Base-by-base conservation (phyloP, 2,888 invertebrate genomes). In the Tetropium fuscum region DNA sequence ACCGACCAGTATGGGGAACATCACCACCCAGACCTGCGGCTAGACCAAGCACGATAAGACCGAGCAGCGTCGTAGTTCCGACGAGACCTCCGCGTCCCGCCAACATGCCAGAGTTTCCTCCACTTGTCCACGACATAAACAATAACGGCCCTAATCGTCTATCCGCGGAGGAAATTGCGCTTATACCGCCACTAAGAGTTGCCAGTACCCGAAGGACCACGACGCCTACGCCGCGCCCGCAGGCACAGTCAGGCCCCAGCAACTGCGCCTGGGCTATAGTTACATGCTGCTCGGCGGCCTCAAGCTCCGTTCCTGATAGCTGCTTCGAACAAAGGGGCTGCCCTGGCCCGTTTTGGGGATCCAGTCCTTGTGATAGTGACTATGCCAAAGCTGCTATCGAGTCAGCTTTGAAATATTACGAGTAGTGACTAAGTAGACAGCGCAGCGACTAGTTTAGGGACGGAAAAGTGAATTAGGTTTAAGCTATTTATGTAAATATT, bases 291-390 rank as follows among this genome's bases (percentile, higher is more conserved):
- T 83, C 87, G 1, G 81, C 81, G 0, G 79, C 81, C 0, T 80
- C 80, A n/a, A 81, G 80, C 58, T 78, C 82, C 8, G 80, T 87
- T 45, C 80, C 84, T 1, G 83, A 84, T 65, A 80, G 76, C 8
- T 94, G 93, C 76, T 93, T 93, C 60, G 92, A 92, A 78, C 81
- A 85, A 5, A 80, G 90, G 51, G 87, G 88, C 4, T 94, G 93
- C 75, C 86, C 87, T 0, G 90, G 90, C 0, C 86, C 87, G 47
- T 91, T 90, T 81, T 92, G 92, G 85, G 91, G 88, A 64, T 70
- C 80, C 0, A 90, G 88, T 74, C 92, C 92, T 0, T 94, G 93
- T 77, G 86, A 87, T 3, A 84, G 84, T 8, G 83, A 85, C 4
- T 86, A 88, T 53, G 83, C 87, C 0, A 69, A 82, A 27, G 85